Evolutionary conservation across 2,888 invertebrate genomes (phyloP).

Genomic region (Chromoteleia sp.): DNA sequence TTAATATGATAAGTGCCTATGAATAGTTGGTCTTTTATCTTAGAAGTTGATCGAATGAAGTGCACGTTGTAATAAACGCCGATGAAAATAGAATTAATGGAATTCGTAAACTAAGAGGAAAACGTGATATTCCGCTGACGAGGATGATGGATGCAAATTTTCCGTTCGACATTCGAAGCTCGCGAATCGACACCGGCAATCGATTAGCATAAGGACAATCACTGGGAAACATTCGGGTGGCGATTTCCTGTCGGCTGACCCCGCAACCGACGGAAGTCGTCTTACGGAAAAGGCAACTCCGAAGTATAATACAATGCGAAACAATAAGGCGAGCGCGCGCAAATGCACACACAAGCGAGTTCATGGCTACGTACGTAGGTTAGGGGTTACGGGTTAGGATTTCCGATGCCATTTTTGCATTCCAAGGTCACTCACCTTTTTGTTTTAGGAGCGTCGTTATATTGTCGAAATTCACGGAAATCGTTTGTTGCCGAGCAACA

Average conservation of each 20-base stretch:
- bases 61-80: slow-evolving; percentile 1
- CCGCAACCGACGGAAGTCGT: slow-evolving; percentile 80
- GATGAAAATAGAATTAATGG: slow-evolving; percentile 32
- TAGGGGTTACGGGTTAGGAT: slow-evolving; percentile 81
- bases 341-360: slow-evolving; percentile 72
- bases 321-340: slow-evolving; percentile 70
- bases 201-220: slow-evolving; percentile 83
- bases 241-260: slow-evolving; percentile 83
- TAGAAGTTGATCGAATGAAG: slow-evolving; percentile 3
- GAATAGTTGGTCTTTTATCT: not conserved
- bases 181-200: slow-evolving; percentile 66
- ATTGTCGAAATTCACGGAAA: slow-evolving; percentile 53
- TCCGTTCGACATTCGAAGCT: slow-evolving; percentile 64
- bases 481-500: slow-evolving; percentile 13
- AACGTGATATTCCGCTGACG: slow-evolving; percentile 52
- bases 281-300: slow-evolving; percentile 79
- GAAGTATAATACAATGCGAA: slow-evolving; percentile 70
- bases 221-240: slow-evolving; percentile 82
- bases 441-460: slow-evolving; percentile 57
- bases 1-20: too few species aligned
- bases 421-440: slow-evolving; percentile 75
- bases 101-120: slow-evolving; percentile 48
- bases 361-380: slow-evolving; percentile 81
- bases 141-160: slow-evolving; percentile 68
- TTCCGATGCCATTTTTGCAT: slow-evolving; percentile 77